Base-by-base conservation (phyloP, 2,888 invertebrate species). In the Ariolimax columbianus region DNA sequence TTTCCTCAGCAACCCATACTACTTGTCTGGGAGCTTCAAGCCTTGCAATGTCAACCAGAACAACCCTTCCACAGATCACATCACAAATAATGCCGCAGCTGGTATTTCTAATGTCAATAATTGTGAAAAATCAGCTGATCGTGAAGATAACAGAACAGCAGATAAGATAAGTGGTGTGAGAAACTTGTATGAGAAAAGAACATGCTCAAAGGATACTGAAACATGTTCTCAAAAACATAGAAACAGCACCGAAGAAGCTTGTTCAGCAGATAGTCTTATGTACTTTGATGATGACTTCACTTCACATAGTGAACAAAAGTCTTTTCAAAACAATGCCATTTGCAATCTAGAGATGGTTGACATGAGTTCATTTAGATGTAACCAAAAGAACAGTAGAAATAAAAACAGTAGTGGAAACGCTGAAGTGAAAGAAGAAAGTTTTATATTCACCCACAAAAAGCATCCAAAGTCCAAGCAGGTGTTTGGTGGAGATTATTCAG, bases 1-100 rank as follows among this genome's bases (percentile, higher is more conserved):
- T 40, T 51, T 73, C 43, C 82, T 82, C 26, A 59, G 82, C 63
- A 82, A 82, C 33, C 82, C 82, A 26, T 82, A 82, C 43, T 82
- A 66, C 33, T n/a, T 82, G 14, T n/a, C 55, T 36, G 82, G 59
- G 19, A 19, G 11, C 30, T 47, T 79, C 47, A 43, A 30, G 7
- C 33, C 40, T 19, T 66, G 66, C 30, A 68, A 79, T 40, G 43
- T 19, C 2, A 66, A 79, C 47, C 66, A 66, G 33, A 75, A 75
- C 51, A 75, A 75, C 51, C 75, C 75, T 33, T 51, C 75, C 17
- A 75, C 30, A 17, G 51, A 51, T 4, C 19, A 51, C 43, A 79
- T 23, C 30, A 33, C 43, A n/a, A 79, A 68, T 30, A 79, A 68
- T 68, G 38, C 68, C 43, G 33, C 43, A 3, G 1, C 43, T 26